A percentile compares a stretch with the other conserved stretches of the same genome.
phyloP scores from a whole-genome alignment of 2,797 vertebrate species.

The Coendou prehensilis region DNA sequence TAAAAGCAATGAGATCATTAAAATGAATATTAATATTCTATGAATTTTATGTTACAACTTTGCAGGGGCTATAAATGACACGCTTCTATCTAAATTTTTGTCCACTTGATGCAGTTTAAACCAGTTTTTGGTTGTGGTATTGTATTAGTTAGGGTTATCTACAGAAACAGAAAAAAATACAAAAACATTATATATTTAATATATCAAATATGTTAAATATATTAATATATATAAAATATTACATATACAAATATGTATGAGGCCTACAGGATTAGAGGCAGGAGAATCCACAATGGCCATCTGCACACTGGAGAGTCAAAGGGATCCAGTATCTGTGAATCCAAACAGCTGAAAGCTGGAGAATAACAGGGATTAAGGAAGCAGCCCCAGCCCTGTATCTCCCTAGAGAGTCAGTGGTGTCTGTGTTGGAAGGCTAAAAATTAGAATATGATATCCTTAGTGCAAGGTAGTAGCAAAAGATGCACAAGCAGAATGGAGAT shows the following conservation, averaged over 20 bases:
- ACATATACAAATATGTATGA: background rate
- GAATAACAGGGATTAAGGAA: background rate
- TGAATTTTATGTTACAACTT: background rate
- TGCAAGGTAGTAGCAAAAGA: background rate
- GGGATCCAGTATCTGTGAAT: background rate
- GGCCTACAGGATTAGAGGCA: background rate
- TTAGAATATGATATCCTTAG: background rate
- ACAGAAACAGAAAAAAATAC: background rate
- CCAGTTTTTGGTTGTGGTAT: background rate
- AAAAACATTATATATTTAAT: background rate
- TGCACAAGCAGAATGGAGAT: background rate
- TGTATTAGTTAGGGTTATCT: background rate
- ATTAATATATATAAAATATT: no score
- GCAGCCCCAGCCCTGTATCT: no score
- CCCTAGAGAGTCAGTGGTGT: background rate
- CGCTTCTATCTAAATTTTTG: slow-evolving; percentile 6
- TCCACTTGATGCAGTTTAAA: background rate
- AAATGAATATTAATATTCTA: background rate
- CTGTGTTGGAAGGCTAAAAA: background rate
- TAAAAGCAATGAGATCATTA: slow-evolving; percentile 15
- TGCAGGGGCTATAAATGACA: background rate
- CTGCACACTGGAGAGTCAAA: background rate
- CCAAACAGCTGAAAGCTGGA: background rate
- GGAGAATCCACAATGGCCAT: background rate
- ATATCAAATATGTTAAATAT: no score